phyloP scores from a whole-genome alignment of 2,113 vertebrate species.

The Mugil cephalus region DNA sequence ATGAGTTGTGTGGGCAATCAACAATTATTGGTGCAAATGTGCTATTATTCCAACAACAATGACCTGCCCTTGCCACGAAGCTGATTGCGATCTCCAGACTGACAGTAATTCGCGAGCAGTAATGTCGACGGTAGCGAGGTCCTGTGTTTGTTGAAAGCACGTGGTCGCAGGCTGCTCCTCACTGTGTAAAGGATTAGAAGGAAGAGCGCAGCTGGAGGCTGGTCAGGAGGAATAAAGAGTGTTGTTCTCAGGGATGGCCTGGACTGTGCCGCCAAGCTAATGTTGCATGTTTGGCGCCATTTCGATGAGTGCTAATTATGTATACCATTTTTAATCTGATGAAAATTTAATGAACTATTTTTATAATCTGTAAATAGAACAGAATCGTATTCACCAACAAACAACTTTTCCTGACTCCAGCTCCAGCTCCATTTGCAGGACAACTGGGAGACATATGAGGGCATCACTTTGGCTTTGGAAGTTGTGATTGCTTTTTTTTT shows the following conservation, averaged over 20 bases:
- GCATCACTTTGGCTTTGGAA: too few relatives aligned
- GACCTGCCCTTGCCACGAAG: not conserved
- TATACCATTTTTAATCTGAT: too few relatives aligned
- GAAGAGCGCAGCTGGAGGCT: not conserved
- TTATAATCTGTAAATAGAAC: too few relatives aligned
- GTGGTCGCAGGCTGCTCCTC: not conserved
- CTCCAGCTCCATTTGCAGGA: too few relatives aligned
- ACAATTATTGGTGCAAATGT: not conserved
- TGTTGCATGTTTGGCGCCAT: not conserved
- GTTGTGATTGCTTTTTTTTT: too few relatives aligned
- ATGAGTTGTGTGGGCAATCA: not conserved
- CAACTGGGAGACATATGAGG: too few relatives aligned
- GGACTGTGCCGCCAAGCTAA: not conserved
- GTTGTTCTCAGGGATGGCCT: slow-evolving; percentile 6
- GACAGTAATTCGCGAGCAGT: not conserved
- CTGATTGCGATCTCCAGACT: not conserved
- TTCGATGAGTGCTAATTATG: too few relatives aligned
- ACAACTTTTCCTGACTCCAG: too few relatives aligned
- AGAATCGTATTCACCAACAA: too few relatives aligned
- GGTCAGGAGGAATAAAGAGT: not conserved
- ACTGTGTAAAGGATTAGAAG: not conserved
- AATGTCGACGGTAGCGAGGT: too few relatives aligned
- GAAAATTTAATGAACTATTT: too few relatives aligned
- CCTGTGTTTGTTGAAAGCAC: too few relatives aligned
- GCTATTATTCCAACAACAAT: not conserved